Base-by-base conservation (phyloP, 2,113 vertebrate genomes). In the Corythornis vintsioides region DNA sequence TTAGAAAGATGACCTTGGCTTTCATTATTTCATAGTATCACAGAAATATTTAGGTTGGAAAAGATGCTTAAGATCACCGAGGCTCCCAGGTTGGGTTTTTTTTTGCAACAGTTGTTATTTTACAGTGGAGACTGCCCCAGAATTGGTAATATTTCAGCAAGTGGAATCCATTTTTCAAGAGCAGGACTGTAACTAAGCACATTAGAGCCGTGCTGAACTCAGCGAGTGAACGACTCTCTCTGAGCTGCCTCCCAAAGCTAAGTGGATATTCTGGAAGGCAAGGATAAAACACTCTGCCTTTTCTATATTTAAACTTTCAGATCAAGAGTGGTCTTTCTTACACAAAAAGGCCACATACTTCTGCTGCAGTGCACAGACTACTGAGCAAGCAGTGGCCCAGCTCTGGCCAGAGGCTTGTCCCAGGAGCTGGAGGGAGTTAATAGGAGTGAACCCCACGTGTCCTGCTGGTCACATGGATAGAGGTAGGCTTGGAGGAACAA, bases 141-240 rank as follows among this genome's bases (percentile, higher is more conserved):
- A 92, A 90, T 72, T 18, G 5, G 86, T 79, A 88, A 90, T 88
- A 95, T 95, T 95, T 90, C 80, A 84, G 55, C 88, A 89, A 93
- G 74, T 64, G 29, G 81, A 87, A 93, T 95, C 89, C 87, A 87
- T 92, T 96, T 94, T 94, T 95, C 75, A 93, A 95, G 86, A 84
- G 80, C 75, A 66, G 47, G 25, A 79, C 84, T 94, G 92, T 92
- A 94, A 96, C 84, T 93, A 95, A 96, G 78, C 78, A 92, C 64
- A 70, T 95, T 95, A 91, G 29, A 83, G 60, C 52, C 67, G 42
- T 89, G 92, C 89, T 92, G 92, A 96, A 95, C 89, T 96, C 94
- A 96, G 94, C 47, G 0, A 90, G 47, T 50, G 59, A 91, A 88
- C 71, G 89, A 66, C 55, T 48, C 43, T n/a, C 59, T 85, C 82